These are phyloP conservation scores for Brachyhypopomus occidentalis DNA, from an alignment of 2,113 vertebrate genomes.

Conservation along the genomic window DNA sequence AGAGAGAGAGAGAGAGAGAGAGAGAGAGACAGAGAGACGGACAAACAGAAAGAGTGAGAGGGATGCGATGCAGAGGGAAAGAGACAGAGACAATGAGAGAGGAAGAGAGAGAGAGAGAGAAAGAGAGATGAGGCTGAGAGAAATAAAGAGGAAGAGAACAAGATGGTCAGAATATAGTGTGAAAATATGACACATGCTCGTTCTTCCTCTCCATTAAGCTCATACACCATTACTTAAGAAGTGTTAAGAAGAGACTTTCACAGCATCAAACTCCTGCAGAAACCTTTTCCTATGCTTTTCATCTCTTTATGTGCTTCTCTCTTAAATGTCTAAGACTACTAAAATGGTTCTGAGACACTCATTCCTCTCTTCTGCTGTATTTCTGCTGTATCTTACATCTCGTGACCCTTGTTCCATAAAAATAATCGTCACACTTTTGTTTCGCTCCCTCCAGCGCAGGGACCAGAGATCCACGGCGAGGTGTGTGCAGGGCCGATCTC, in stretches of 20 bases:
- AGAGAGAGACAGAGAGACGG: conserved; percentile 9
- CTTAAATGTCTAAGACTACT: too few species aligned
- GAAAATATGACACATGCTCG: conserved; percentile 15
- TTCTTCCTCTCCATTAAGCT: neutral
- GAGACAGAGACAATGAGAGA: neutral
- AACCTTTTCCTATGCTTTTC: neutral
- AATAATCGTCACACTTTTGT: neutral
- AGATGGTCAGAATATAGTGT: conserved; percentile 36
- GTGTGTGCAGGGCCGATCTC: neutral
- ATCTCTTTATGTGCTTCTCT: neutral
- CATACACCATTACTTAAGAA: conserved; percentile 10
- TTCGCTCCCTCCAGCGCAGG: neutral
- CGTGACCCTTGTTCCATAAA: neutral
- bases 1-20: neutral
- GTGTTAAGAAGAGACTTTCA: neutral
- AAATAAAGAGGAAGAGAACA: conserved; percentile 14
- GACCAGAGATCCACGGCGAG: neutral
- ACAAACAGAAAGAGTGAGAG: neutral
- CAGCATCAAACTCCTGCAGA: neutral
- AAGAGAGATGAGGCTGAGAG: neutral
- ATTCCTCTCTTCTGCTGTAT: too few species aligned
- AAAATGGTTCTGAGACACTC: neutral
- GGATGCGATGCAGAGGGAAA: too few species aligned
- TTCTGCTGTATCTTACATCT: too few species aligned
- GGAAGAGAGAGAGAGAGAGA: neutral